Conservation (phyloP, 1,140 invertebrate species). For the Cydia amplana region DNA sequence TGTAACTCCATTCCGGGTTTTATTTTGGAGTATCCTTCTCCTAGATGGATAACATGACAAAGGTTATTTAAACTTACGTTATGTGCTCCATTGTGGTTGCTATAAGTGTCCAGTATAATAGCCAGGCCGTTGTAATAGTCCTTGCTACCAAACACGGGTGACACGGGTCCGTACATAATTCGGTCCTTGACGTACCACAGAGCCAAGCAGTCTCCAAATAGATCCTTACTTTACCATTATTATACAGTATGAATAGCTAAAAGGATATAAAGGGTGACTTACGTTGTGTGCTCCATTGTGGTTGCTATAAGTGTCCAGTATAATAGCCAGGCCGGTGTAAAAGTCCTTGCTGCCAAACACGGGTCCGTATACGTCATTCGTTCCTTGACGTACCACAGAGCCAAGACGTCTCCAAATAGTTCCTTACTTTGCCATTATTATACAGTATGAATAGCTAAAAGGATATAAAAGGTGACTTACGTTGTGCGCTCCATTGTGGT, state of each 20-base stretch:
- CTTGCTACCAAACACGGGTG: slow-evolving; percentile 96
- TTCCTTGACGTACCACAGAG: too few relatives aligned
- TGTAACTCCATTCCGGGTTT: too few relatives aligned
- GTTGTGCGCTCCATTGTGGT: slow-evolving; percentile 99
- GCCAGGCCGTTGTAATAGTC: slow-evolving; percentile 96
- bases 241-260: too few relatives aligned
- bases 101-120: slow-evolving; percentile 98
- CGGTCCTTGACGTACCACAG: slow-evolving; percentile 91
- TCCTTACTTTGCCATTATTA: too few relatives aligned
- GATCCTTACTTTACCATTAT: too few relatives aligned
- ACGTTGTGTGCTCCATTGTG: slow-evolving; percentile 98
- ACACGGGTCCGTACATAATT: slow-evolving; percentile 92
- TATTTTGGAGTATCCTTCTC: too few relatives aligned
- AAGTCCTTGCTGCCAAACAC: slow-evolving; percentile 98
- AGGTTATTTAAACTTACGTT: slow-evolving; percentile 84
- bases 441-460: too few relatives aligned
- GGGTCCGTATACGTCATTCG: slow-evolving; percentile 89
- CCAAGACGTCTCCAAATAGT: too few relatives aligned
- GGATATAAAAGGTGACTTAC: slow-evolving; percentile 85
- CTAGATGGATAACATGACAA: too few relatives aligned
- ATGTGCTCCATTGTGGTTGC: slow-evolving; percentile 98
- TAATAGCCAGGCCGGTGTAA: slow-evolving; percentile 95
- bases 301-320: slow-evolving; percentile 99
- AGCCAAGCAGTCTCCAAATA: too few relatives aligned
- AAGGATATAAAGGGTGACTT: too few relatives aligned